These are phyloP conservation scores for Philhelius pedissequus DNA, from an alignment of 2,888 invertebrate genomes.

Conservation along the genomic window DNA sequence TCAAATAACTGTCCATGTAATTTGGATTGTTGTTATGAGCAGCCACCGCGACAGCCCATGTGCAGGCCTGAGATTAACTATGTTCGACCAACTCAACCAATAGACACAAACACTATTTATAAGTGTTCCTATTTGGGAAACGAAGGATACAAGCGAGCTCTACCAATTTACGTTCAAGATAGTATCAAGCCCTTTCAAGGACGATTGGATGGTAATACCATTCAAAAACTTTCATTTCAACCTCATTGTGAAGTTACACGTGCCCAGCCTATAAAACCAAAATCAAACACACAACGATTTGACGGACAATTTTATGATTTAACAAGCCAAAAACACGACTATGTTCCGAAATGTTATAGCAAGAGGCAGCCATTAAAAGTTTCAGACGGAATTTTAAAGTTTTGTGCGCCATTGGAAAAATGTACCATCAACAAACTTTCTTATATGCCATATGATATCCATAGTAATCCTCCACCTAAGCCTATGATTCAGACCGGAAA, in stretches of 20 bases:
- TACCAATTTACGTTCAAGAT: conserved; percentile 78
- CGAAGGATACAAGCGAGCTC: conserved; percentile 77
- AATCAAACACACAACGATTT: conserved; percentile 74
- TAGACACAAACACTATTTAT: conserved; percentile 84
- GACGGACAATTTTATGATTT: conserved; percentile 84
- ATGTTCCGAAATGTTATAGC: conserved; percentile 82
- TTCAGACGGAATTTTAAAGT: conserved; percentile 71
- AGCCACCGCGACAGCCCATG: conserved; percentile 74
- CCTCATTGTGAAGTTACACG: conserved; percentile 73
- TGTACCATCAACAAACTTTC: conserved; percentile 76
- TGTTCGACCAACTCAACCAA: conserved; percentile 81
- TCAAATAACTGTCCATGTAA: conserved; percentile 71
- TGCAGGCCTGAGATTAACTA: conserved; percentile 77
- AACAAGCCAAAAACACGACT: conserved; percentile 87
- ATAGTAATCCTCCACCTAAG: conserved; percentile 75
- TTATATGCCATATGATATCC: conserved; percentile 76
- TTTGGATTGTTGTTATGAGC: conserved; percentile 75
- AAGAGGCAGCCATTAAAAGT: conserved; percentile 72
- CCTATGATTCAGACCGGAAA: conserved; percentile 72
- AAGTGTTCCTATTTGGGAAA: conserved; percentile 83
- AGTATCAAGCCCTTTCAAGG: conserved; percentile 80
- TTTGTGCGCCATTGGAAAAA: conserved; percentile 74
- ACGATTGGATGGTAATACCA: conserved; percentile 79
- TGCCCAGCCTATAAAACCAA: conserved; percentile 74
- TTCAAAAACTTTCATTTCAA: conserved; percentile 78